Evolutionary conservation across 64 coral and sea anemone genomes (phyloP).

Genomic region (Montipora efflorescens): DNA sequence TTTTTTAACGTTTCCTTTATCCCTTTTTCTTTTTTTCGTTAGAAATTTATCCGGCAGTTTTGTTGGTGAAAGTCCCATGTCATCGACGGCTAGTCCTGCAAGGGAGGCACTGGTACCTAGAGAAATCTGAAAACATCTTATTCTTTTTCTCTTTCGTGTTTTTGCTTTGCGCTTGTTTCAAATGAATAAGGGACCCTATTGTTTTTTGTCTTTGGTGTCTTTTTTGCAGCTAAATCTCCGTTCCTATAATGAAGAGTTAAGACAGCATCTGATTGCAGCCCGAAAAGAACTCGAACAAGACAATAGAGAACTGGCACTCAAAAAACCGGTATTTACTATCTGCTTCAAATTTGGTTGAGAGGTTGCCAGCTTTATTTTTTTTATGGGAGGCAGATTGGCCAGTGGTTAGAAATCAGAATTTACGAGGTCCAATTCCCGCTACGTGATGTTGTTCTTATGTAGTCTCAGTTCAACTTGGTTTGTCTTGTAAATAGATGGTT

Average conservation of each 20-base stretch:
- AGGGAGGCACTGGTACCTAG: slow-evolving; percentile 69
- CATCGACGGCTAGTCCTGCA: slow-evolving; percentile 59
- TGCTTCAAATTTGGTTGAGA: too few relatives aligned
- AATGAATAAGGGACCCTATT: background rate
- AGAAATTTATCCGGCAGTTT: slow-evolving; percentile 62
- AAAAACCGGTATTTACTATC: slow-evolving; percentile 37
- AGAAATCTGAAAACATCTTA: too few relatives aligned
- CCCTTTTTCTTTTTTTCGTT: background rate
- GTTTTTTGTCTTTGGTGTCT: background rate
- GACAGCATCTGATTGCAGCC: slow-evolving; percentile 69
- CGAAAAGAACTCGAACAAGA: slow-evolving; percentile 61
- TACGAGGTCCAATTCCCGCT: too few relatives aligned
- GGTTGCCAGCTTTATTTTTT: too few relatives aligned
- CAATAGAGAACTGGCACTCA: slow-evolving; percentile 44
- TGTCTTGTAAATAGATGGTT: too few relatives aligned
- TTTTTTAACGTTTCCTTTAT: too few relatives aligned
- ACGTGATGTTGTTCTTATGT: too few relatives aligned
- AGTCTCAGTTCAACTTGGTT: too few relatives aligned
- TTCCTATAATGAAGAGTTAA: slow-evolving; percentile 61
- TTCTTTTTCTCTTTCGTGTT: background rate
- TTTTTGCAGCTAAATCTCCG: slow-evolving; percentile 56
- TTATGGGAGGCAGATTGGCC: too few relatives aligned
- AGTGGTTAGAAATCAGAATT: too few relatives aligned
- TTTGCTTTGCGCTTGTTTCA: background rate
- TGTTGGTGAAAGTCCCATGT: slow-evolving; percentile 64